Evolutionary conservation across 2,113 vertebrate species (phyloP).

Genomic region (Corythornis cristatus): DNA sequence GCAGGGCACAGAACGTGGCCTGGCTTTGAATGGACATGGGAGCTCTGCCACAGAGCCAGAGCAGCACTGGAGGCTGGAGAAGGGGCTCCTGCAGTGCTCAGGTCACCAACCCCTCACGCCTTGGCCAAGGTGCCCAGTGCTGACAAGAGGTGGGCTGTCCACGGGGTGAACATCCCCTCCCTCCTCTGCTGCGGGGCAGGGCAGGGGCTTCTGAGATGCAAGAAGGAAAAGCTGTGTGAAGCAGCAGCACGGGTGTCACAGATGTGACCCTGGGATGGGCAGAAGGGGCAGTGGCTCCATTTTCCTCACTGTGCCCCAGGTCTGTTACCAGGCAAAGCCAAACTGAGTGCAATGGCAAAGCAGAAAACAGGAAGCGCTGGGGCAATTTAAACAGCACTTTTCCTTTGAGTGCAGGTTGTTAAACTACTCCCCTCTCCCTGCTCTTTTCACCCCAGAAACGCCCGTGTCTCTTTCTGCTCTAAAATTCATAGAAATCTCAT

Average conservation of each 20-base stretch:
- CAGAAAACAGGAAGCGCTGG: conserved; percentile 46
- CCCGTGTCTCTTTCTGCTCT: not conserved
- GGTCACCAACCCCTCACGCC: rapidly evolving
- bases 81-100: rapidly evolving
- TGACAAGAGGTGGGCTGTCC: not conserved
- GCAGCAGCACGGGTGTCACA: rapidly evolving
- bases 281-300: not conserved
- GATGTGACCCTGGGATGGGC: rapidly evolving
- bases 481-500: not conserved
- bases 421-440: not conserved
- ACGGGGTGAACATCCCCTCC: not conserved
- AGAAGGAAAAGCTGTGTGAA: not conserved
- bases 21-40: rapidly evolving
- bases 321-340: not conserved
- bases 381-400: not conserved
- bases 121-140: not conserved
- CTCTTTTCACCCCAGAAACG: not conserved
- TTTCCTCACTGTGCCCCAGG: rapidly evolving
- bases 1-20: rapidly evolving
- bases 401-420: not conserved
- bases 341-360: not conserved
- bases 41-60: rapidly evolving
- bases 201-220: not conserved
- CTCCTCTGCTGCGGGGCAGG: not conserved
- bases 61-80: not conserved